Base-by-base conservation (phyloP, 2,888 invertebrate species). In the Micropterix aruncella region DNA sequence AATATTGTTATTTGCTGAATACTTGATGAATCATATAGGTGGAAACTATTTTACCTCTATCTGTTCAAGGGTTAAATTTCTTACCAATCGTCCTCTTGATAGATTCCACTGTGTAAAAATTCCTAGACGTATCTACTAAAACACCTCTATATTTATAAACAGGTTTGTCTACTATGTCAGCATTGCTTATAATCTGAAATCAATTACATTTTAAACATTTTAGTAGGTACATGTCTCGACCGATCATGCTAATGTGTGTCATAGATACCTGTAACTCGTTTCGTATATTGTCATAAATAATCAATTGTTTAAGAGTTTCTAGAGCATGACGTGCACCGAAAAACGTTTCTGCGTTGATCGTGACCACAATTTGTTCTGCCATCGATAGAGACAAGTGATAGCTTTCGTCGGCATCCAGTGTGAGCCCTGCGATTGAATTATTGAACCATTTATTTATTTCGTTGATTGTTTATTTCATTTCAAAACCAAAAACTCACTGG, bases 91-190 rank as follows among this genome's bases (percentile, higher is more conserved):
- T 85, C 14, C 75, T 66, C 55, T 84, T 79, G 47, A 90, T 83
- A 1, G 80, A 66, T 1, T 78, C 76, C 5, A 88, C 73, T 7
- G 79, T 74, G 53, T 87, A 75, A 58, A 77, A 97, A 61, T 95
- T 95, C 36, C 97, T 76, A 0, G 93, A 76, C 0, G 96, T 93
- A 60, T 97, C 97, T 43, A 97, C 60, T 38, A 91, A 70, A 3
- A 96, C 61, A 0, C 95, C 96, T 55, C 97, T 75, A 65, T 94
- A 90, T 0, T 83, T 77, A 64, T 89, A 97, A 0, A 76, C 75
- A 0, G 97, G 97, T 27, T 73, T 74, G 62, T 97, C 96, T 2
- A 60, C 60, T 14, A 89, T 75, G 7, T 62, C 57, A 1, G 74
- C 79, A 52, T 79, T 74, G 2, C 73, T 68, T 1, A 79, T 74